phyloP scores from a whole-genome alignment of 2,888 invertebrate species.

The Cephus pulcher region DNA sequence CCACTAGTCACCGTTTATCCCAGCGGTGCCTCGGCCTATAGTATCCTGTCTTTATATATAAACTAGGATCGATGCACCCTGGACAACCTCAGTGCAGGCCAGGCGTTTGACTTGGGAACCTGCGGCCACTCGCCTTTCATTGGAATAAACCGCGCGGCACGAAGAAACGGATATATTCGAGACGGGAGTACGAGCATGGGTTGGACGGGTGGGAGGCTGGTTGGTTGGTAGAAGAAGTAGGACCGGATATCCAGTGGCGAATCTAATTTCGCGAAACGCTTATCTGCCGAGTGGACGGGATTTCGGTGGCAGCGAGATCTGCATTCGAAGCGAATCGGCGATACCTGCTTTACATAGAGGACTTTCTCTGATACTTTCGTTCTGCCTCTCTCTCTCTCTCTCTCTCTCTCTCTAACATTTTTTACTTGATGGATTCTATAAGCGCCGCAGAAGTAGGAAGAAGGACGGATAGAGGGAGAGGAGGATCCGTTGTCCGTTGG shows the following conservation, averaged over 20 bases:
- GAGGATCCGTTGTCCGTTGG: conserved; percentile 45
- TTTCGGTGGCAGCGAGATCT: conserved; percentile 36
- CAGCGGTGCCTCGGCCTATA: conserved; percentile 30
- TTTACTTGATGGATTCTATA: not conserved
- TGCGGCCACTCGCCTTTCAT: not conserved
- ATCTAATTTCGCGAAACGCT: conserved; percentile 57
- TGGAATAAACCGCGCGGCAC: not conserved
- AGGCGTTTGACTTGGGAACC: not conserved
- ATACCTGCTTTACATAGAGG: conserved; percentile 18
- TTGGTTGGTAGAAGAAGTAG: not conserved
- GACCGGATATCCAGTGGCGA: conserved; percentile 29
- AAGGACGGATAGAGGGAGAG: conserved; percentile 21
- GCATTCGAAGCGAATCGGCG: conserved; percentile 51
- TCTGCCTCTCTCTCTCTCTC: not conserved
- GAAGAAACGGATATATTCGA: not conserved
- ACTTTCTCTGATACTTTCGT: not conserved
- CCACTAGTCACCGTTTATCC: conserved; percentile 25
- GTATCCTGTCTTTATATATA: conserved; percentile 4
- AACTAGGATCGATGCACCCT: not conserved
- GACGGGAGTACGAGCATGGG: not conserved
- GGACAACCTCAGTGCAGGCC: not conserved
- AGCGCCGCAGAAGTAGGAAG: conserved; percentile 10
- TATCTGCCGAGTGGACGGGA: conserved; percentile 12
- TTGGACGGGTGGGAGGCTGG: not conserved
- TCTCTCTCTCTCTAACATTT: not conserved